Conservation (phyloP, 2,113 vertebrate genomes). For the Callithrix jacchus region DNA sequence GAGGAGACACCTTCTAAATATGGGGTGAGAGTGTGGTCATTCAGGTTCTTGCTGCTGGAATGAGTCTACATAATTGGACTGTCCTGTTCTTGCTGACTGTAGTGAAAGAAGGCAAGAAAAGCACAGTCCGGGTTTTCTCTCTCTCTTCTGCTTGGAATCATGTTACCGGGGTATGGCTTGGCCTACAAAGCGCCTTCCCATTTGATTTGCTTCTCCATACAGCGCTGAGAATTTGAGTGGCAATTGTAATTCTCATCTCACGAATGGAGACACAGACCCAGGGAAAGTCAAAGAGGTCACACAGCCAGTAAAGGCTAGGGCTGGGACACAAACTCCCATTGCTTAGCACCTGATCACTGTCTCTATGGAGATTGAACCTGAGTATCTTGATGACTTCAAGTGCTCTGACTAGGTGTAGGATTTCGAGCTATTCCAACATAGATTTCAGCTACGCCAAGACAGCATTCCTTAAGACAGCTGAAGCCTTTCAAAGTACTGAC, state of each 20-base stretch:
- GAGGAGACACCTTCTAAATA: background rate
- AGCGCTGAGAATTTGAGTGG: background rate
- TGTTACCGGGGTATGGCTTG: background rate
- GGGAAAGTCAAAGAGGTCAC: background rate
- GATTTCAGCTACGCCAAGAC: background rate
- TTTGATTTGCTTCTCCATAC: background rate
- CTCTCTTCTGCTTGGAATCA: background rate
- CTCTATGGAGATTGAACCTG: background rate
- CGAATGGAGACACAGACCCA: background rate
- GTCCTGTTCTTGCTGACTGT: background rate
- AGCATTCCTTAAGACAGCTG: background rate
- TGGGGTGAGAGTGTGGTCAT: background rate
- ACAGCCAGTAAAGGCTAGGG: background rate
- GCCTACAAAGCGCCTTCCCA: background rate
- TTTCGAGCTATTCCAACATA: background rate
- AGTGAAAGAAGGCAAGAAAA: background rate
- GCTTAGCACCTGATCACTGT: background rate
- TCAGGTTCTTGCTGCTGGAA: background rate
- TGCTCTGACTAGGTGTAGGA: background rate
- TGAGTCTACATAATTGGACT: background rate
- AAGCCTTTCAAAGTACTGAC: background rate
- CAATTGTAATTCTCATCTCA: background rate
- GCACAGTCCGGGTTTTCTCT: background rate
- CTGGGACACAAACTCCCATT: background rate
- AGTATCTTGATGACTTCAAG: background rate